These are phyloP conservation scores for Myotis myotis DNA, from an alignment of 2,797 vertebrate genomes.

Conservation along the genomic window DNA sequence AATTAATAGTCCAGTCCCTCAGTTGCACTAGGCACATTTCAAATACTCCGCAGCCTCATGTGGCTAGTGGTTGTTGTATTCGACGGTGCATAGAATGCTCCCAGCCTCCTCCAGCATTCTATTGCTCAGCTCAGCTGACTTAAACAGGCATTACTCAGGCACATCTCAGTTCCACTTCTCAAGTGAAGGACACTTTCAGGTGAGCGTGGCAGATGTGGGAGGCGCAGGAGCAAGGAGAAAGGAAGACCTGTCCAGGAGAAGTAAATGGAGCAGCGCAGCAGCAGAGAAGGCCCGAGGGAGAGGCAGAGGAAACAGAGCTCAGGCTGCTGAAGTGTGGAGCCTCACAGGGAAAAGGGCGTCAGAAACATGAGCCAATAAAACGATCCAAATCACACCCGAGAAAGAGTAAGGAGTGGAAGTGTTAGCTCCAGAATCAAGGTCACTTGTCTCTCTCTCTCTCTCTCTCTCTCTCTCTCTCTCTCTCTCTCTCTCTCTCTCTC, in stretches of 20 bases:
- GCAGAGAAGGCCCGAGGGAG: background rate
- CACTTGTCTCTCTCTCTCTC: background rate
- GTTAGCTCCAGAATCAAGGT: background rate
- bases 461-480: background rate
- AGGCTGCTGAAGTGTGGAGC: rapidly evolving
- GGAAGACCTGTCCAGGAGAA: background rate
- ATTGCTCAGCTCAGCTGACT: background rate
- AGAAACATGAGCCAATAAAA: background rate
- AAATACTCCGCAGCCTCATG: background rate
- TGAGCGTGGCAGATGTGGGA: background rate
- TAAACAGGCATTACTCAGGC: background rate
- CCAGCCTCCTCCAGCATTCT: background rate
- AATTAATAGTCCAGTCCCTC: background rate
- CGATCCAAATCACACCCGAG: background rate
- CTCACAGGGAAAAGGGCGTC: rapidly evolving
- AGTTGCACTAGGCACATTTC: background rate
- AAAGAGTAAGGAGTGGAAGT: background rate
- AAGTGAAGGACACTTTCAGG: background rate
- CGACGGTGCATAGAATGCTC: background rate
- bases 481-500: too few species aligned
- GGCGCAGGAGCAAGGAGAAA: background rate
- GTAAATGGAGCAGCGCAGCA: background rate
- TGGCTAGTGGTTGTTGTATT: background rate
- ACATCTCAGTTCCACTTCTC: background rate
- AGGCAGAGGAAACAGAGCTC: background rate